These are phyloP conservation scores for Arctia plantaginis DNA, from an alignment of 2,888 invertebrate genomes.

Conservation along the genomic window DNA sequence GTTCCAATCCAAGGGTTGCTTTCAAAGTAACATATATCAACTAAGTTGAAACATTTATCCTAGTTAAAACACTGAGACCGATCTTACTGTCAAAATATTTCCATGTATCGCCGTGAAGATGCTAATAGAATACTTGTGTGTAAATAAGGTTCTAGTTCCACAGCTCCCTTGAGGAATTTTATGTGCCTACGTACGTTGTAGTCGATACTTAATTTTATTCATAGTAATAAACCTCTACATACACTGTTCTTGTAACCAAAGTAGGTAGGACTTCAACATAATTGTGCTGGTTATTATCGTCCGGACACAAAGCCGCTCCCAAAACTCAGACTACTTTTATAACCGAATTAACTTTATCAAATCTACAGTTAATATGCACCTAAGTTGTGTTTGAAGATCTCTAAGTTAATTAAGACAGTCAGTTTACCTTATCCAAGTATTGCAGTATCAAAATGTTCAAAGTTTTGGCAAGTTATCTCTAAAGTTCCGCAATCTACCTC, in stretches of 20 bases:
- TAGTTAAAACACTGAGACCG: neutral
- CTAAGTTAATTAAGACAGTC: conserved; percentile 81
- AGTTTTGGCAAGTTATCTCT: conserved; percentile 83
- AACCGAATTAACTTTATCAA: conserved; percentile 56
- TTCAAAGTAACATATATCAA: conserved; percentile 49
- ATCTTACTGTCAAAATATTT: conserved; percentile 56
- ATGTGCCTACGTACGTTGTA: conserved; percentile 31
- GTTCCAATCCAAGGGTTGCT: conserved; percentile 50
- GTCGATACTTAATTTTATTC: conserved; percentile 32
- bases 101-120: conserved; percentile 58
- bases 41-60: conserved; percentile 45
- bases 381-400: conserved; percentile 69
- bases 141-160: conserved; percentile 47
- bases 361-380: conserved; percentile 62
- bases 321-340: conserved; percentile 26
- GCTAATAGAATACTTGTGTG: conserved; percentile 57
- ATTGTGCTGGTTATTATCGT: conserved; percentile 34
- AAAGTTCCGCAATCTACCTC: conserved; percentile 83
- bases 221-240: conserved; percentile 24
- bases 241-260: conserved; percentile 24
- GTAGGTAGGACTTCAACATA: conserved; percentile 25
- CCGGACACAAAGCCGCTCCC: conserved; percentile 18
- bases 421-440: conserved; percentile 83
- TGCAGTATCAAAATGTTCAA: conserved; percentile 83
- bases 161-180: conserved; percentile 40